Evolutionary conservation across 2,888 invertebrate genomes (phyloP), one percentile per base, ranked within the genome.

Genomic region (Galerucella calmariensis): DNA sequence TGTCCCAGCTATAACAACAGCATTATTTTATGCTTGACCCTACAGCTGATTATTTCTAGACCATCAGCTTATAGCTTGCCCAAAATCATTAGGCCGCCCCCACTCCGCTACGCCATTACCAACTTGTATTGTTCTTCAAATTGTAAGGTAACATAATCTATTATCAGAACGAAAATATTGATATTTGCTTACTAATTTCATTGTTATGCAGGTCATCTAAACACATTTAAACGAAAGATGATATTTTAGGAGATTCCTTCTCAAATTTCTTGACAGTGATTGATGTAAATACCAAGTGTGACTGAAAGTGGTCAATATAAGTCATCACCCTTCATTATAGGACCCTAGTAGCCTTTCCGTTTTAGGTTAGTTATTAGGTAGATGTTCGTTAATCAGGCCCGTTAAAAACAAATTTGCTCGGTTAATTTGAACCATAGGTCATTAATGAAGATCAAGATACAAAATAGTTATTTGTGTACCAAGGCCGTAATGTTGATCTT

Each of bases 181-280:
- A 58, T 9, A n/a, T 58, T 14, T 20, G 20, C 16, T 16, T 58
- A 20, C 20, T 58, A 48, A 48, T 48, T 48, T 48, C 11, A 48
- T 48, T 48, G 48, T 48, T 5, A 48, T 48, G 48, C 58, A 20
- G 20, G 20, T 20, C 58, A 58, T 58, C 20, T 58, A 58, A 58
- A 20, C 58, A 58, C 12, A 16, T 16, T 58, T 58, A 58, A 58
- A 62, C 35, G 69, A 61, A 69, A 69, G 61, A 46, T 35, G 59
- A 59, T 51, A 69, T 35, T 61, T 69, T 48, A 69, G 44, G 48
- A 20, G n/a, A 69, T 27, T 62, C 61, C 69, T 58, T 71, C 53
- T 71, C 70, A 65, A 71, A 71, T 71, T 71, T 71, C 70, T 9
- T n/a, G 70, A 56, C 70, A 65, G 20, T 71, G 70, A 71, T 71